Evolutionary conservation across 2,888 invertebrate genomes (phyloP).

Genomic region (Patella pellucida): DNA sequence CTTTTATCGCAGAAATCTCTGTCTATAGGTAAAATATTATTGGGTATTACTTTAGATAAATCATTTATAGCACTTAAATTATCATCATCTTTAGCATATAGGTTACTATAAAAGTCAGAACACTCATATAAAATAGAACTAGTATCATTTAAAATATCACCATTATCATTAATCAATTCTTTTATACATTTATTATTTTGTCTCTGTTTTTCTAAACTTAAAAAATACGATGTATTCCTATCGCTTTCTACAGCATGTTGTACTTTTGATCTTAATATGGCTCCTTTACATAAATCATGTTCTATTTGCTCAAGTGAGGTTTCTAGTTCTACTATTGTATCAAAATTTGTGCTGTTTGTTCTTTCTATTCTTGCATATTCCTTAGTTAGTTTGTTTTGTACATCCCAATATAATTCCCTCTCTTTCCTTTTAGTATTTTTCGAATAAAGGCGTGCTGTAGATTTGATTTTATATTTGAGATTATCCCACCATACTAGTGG

Average conservation of each 20-base stretch:
- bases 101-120: background rate
- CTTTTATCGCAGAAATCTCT: background rate
- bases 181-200: background rate
- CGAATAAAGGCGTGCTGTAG: slow-evolving; percentile 12
- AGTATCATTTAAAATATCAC: background rate
- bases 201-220: background rate
- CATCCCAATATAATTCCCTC: slow-evolving; percentile 13
- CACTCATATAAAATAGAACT: background rate
- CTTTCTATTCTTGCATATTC: background rate
- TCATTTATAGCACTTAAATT: too few species aligned
- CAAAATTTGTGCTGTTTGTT: background rate
- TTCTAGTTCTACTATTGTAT: background rate
- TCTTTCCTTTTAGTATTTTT: slow-evolving; percentile 4
- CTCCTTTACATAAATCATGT: background rate
- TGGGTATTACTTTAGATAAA: too few species aligned
- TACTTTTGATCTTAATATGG: background rate
- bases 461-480: slow-evolving; percentile 25
- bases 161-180: background rate
- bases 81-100: background rate
- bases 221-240: background rate
- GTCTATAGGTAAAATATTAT: background rate
- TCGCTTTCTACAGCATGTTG: background rate
- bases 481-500: slow-evolving; percentile 30
- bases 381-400: slow-evolving; percentile 18
- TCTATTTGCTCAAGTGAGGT: background rate